phyloP scores from a whole-genome alignment of 2,113 vertebrate species.

The Osmerus mordax region DNA sequence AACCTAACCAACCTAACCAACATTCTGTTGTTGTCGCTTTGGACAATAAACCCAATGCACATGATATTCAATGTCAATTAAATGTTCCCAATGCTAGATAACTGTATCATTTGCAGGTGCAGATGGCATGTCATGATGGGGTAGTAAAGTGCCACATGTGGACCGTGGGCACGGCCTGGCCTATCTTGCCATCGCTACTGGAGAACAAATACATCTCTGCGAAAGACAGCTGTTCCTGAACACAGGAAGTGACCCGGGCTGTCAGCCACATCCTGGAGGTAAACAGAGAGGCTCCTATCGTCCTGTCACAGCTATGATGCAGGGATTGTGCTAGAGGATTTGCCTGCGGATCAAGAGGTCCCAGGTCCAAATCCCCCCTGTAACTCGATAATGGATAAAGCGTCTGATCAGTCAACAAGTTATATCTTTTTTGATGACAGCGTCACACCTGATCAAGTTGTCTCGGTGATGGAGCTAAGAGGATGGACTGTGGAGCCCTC shows the following conservation, averaged over 20 bases:
- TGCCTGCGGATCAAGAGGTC: too few species aligned
- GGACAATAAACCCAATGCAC: not conserved
- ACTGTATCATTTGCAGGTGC: slow-evolving; percentile 46
- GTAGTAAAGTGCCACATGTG: slow-evolving; percentile 32
- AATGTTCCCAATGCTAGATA: not conserved
- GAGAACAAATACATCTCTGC: slow-evolving; percentile 33
- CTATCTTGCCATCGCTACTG: slow-evolving; percentile 12
- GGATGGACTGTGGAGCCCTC: too few species aligned
- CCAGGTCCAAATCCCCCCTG: too few species aligned
- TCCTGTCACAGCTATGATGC: slow-evolving; percentile 31
- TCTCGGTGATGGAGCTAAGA: too few species aligned
- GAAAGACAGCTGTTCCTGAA: slow-evolving; percentile 12
- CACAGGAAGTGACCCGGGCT: not conserved
- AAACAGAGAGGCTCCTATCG: slow-evolving; percentile 50
- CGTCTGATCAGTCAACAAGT: too few species aligned
- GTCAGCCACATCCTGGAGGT: slow-evolving; percentile 32
- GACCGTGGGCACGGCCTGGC: not conserved
- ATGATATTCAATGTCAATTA: not conserved
- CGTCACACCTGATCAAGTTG: too few species aligned
- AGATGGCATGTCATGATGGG: slow-evolving; percentile 42
- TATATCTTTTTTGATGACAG: too few species aligned
- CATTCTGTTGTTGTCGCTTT: too few species aligned
- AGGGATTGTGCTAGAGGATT: too few species aligned
- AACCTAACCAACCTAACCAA: too few species aligned
- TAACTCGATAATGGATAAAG: too few species aligned